Base-by-base conservation (phyloP, 2,888 invertebrate species). In the Gari tellinella region DNA sequence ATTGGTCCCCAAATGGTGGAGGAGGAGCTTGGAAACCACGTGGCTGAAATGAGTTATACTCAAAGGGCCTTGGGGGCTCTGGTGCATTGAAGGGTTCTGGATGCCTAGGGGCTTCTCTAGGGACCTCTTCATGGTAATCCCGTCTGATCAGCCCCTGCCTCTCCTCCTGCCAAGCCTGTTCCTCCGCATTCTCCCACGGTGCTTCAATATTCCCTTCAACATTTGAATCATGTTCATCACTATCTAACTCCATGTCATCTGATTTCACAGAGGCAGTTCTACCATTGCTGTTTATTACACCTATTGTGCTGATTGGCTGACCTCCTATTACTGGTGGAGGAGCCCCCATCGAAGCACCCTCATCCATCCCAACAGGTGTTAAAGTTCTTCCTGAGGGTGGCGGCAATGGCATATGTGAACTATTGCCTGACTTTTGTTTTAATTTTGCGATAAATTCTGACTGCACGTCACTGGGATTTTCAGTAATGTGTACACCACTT, bases 391-490 rank as follows among this genome's bases (percentile, higher is more conserved):
- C 53, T n/a, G 53, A 62, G 7, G 65, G 56, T 4, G 63, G 63
- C 3, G 62, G 62, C 14, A 72, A 80, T 14, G 84, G 81, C 52
- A 75, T 62, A 57, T 76, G 65, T 31, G 72, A 45, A 55, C 72
- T 65, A 17, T 64, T 62, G 56, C 69, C 53, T 23, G 89, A 87
- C 76, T 88, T 88, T 52, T 85, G 81, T 45, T 87, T 87, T 45
- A 89, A 77, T 72, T 88, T 89, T 46, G 86, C 84, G n/a, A 85
- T 85, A 66, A 89, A 89, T 72, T 89, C 89, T 41, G 76, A 80
- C 60, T 87, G 86, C 19, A 82, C 86, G 61, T 88, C 88, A 51
- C 43, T 67, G 15, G 38, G 46, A 41, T 57, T 55, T 4, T 41
- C 46, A 0, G 25, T 31, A 23, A 43, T 40, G 25, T 40, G 25